Base-by-base conservation (phyloP, 2,113 vertebrate species). In the Mesitornis unicolor region DNA sequence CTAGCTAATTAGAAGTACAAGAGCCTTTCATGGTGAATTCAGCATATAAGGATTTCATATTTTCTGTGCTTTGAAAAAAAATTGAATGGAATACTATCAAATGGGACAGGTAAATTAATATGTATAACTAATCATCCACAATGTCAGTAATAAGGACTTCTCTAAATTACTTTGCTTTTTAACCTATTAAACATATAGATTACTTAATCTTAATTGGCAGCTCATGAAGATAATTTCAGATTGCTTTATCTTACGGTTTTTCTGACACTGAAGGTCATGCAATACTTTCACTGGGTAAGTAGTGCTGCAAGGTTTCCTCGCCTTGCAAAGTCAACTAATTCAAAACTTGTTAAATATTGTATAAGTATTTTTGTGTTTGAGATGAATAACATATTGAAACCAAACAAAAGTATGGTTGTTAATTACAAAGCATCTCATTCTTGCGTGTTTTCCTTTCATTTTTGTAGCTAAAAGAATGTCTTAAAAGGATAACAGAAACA, bases 311-410 rank as follows among this genome's bases (percentile, higher is more conserved):
- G 18, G 35, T 69, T 79, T 89, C 45, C 28, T 82, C 69, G 53
- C 40, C 36, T 95, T 47, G 5, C 29, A 94, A 93, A 95, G 84
- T 78, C 69, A 96, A 83, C 64, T 83, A 86, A 96, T 73, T 96
- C 65, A 69, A 87, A 83, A 77, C 16, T 77, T 86, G 59, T 42
- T 94, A 88, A 90, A 96, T 96, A 96, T 91, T 96, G 54, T 47
- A 94, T 93, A 47, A 90, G 65, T 16, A 82, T 74, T 74, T 80
- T 74, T 75, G 28, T 80, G 31, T 82, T 88, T 91, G 43, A 68
- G 53, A 78, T 65, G n/a, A 91, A 84, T 59, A 95, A 84, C 33
- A 57, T 53, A 80, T 84, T 70, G 61, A 94, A 94, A 90, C 16
- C 63, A 96, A 96, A 95, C 84, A 92, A 82, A 84, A 56, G 35